phyloP scores from a whole-genome alignment of 2,888 invertebrate species.

The Eupithecia centaureata region DNA sequence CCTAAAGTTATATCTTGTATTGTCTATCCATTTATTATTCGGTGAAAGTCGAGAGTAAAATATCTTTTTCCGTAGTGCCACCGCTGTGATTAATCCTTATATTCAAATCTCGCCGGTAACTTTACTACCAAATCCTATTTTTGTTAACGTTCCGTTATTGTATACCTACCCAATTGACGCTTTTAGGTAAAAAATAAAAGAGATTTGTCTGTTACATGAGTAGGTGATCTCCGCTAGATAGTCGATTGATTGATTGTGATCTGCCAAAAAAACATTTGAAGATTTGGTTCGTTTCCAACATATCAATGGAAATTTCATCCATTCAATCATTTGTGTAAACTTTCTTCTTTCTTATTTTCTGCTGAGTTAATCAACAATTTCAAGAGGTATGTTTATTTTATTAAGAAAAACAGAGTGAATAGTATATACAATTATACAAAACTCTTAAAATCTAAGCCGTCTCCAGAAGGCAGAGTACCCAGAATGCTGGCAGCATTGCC shows the following conservation, averaged over 20 bases:
- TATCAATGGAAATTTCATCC: not conserved
- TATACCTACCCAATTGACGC: constrained; percentile 3
- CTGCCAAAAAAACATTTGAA: not conserved
- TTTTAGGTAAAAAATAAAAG: not conserved
- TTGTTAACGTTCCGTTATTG: not conserved
- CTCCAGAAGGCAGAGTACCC: no score
- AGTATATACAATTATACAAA: no score
- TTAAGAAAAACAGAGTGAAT: no score
- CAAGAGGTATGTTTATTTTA: no score
- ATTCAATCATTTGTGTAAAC: constrained; percentile 1
- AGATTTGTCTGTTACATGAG: not conserved
- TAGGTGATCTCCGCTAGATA: not conserved
- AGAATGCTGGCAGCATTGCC: no score
- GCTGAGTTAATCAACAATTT: not conserved
- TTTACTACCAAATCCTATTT: not conserved
- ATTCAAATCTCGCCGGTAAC: constrained; percentile 58
- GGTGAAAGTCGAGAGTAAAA: constrained; percentile 42
- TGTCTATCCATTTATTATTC: constrained; percentile 61
- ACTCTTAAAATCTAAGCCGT: no score
- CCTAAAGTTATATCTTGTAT: no score
- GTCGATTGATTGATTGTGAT: not conserved
- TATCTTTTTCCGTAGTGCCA: constrained; percentile 56
- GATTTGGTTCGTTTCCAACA: constrained; percentile 10
- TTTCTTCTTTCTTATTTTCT: constrained; percentile 3
- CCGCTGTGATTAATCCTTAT: constrained; percentile 67